Evolutionary conservation across 2,113 vertebrate genomes (phyloP), one percentile per base, ranked within the genome.

Genomic region (Chionomys nivalis): DNA sequence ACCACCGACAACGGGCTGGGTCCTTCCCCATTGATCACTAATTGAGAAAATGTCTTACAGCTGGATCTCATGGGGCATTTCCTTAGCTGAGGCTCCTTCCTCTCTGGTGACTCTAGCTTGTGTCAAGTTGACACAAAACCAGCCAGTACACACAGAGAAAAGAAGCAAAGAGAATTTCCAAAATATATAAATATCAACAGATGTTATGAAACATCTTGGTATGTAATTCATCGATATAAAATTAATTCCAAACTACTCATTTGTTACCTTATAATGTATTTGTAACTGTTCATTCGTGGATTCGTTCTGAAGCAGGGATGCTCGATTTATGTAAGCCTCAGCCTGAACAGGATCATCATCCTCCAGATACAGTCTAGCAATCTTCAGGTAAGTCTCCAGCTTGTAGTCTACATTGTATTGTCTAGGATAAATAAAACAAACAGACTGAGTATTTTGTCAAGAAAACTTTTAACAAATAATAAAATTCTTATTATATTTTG

Each of bases 321-420:
- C 99, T 96, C 99, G 98, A 97, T 99, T 99, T 98, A 99, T 99
- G 96, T 99, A 99, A 26, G 99, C 99, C 97, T 99, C 99, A 2
- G 99, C 99, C 97, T 99, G 99, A 79, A 99, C 99, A 0, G 99
- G 99, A 95, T 99, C 99, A 72, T 99, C 99, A 68, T 99, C 99
- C 96, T 99, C 99, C 91, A 99, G 96, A 97, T 99, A 99, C 0
- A 99, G 99, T 39, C 99, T 99, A 63, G 99, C 99, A 47, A 99
- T 99, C 98, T 99, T 99, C 98, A 99, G 98, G 97, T 99, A 99
- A 0, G 99, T 99, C 93, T 99, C 99, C 97, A 99, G 97, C 96
- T 99, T 99, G 97, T 99, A 99, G 97, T 99, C 99, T 14, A 99
- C 99, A 77, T 99, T 99, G 97, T 99, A 99, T 81, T 99, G 99